Percentiles rank a stretch among this genome's conserved stretches.
phyloP scores from a whole-genome alignment of 2,113 vertebrate genomes.

The Ptyas mucosa region DNA sequence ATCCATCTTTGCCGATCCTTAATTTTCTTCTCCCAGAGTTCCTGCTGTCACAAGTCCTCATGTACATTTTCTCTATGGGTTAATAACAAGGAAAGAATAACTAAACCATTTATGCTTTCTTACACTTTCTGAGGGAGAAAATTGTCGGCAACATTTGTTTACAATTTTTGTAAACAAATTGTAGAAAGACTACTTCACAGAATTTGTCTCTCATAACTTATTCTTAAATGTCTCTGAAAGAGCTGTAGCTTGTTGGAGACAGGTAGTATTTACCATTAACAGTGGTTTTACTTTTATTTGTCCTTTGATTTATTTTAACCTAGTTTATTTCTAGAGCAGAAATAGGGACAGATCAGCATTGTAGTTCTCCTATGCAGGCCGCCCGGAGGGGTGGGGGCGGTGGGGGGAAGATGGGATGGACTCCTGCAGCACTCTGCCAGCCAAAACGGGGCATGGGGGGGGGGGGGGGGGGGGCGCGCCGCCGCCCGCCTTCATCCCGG shows the following conservation, averaged over 20 bases:
- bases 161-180: not conserved
- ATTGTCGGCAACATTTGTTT: not conserved
- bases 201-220: not conserved
- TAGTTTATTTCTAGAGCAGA: not conserved
- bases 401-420: too few relatives aligned
- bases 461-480: too few relatives aligned
- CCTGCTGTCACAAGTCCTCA: not conserved
- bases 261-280: not conserved
- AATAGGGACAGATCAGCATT: too few relatives aligned
- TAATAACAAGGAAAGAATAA: not conserved
- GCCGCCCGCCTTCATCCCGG: too few relatives aligned
- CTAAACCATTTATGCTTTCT: not conserved
- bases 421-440: too few relatives aligned
- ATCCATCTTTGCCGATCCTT: not conserved
- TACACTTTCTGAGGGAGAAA: not conserved
- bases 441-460: too few relatives aligned
- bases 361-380: too few relatives aligned
- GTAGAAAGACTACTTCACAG: not conserved
- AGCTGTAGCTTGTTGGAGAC: not conserved
- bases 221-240: not conserved
- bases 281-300: not conserved
- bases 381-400: too few relatives aligned
- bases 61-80: not conserved
- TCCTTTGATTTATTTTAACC: not conserved
- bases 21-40: not conserved